Percentiles rank a stretch among this genome's conserved stretches.
phyloP scores from a whole-genome alignment of 2,888 invertebrate genomes.

The Folsomia manolachei region DNA sequence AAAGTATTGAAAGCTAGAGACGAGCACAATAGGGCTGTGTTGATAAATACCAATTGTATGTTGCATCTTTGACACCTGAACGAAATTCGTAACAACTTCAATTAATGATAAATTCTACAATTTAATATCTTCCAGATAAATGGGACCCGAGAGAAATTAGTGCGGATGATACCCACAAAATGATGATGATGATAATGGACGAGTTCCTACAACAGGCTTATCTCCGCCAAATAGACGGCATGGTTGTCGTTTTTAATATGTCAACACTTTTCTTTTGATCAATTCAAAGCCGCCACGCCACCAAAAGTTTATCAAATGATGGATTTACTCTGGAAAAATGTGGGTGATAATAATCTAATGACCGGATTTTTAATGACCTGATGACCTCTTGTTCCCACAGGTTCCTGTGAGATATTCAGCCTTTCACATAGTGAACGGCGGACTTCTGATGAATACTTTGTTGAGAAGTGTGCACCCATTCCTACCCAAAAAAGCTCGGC shows the following conservation, averaged over 20 bases:
- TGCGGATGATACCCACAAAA: background rate
- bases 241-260: background rate
- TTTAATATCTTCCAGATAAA: background rate
- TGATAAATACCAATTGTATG: background rate
- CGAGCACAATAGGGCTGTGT: background rate
- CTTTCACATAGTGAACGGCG: background rate
- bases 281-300: background rate
- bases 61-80: no score
- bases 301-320: background rate
- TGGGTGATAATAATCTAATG: no score
- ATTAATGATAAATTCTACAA: background rate
- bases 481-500: background rate
- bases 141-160: background rate
- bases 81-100: no score
- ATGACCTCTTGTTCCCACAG: no score
- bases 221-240: background rate
- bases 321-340: background rate
- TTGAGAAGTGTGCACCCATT: background rate
- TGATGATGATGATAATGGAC: background rate
- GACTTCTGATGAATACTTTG: background rate
- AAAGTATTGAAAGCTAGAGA: background rate
- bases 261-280: no score
- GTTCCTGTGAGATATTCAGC: background rate
- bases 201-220: background rate
- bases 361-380: no score